Conservation (phyloP, 2,888 invertebrate species). For the Hirtodrosophila confusa region DNA sequence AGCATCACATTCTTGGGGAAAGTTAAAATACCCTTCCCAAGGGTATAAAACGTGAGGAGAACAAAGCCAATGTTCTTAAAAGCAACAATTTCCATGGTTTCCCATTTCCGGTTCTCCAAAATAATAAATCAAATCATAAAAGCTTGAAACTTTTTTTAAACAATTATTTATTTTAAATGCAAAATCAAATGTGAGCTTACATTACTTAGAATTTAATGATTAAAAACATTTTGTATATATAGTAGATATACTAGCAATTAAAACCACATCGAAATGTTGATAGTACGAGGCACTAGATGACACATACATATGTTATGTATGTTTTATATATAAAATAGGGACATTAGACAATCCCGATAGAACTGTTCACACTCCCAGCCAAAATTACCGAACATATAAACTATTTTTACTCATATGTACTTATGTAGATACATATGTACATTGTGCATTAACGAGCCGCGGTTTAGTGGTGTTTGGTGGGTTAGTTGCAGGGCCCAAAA, state of each 20-base stretch:
- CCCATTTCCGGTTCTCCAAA: too few relatives aligned
- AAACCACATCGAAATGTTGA: slow-evolving; percentile 56
- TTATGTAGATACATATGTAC: too few relatives aligned
- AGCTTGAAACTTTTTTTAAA: neutral
- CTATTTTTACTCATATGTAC: too few relatives aligned
- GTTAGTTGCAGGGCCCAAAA: slow-evolving; percentile 30
- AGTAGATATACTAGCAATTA: slow-evolving; percentile 30
- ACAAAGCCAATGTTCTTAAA: too few relatives aligned
- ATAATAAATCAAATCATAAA: too few relatives aligned
- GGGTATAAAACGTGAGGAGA: too few relatives aligned
- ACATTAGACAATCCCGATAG: slow-evolving; percentile 14
- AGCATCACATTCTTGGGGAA: too few relatives aligned
- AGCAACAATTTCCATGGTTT: too few relatives aligned
- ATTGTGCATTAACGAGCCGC: slow-evolving; percentile 1
- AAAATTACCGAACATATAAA: neutral
- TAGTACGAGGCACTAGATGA: slow-evolving; percentile 67
- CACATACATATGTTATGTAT: neutral
- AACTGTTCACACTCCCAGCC: neutral
- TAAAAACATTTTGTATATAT: slow-evolving; percentile 58
- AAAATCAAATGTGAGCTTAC: slow-evolving; percentile 46
- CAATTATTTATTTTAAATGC: slow-evolving; percentile 50
- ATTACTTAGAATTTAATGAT: slow-evolving; percentile 33
- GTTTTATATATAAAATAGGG: slow-evolving; percentile 8
- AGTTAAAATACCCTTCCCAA: too few relatives aligned
- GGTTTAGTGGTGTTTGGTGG: slow-evolving; percentile 35